Evolutionary conservation across 2,797 vertebrate genomes (phyloP).

Genomic region (Oreortyx pictus): DNA sequence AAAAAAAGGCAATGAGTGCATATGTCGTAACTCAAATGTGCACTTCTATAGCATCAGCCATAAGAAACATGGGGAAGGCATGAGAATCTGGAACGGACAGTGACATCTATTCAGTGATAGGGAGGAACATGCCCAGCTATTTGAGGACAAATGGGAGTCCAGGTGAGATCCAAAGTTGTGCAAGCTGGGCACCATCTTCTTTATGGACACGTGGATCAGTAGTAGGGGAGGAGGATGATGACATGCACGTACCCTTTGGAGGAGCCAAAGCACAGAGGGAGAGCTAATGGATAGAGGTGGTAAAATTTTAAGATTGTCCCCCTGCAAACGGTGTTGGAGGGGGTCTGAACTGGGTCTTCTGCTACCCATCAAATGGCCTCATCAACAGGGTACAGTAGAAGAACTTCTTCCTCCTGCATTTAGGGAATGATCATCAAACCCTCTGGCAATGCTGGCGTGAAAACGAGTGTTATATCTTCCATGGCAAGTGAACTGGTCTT

Average conservation of each 20-base stretch:
- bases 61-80: too few relatives aligned
- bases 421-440: background rate
- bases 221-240: background rate
- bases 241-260: background rate
- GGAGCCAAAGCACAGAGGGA: background rate
- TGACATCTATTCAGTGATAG: too few relatives aligned
- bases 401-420: background rate
- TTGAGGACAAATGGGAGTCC: background rate
- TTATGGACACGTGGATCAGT: background rate
- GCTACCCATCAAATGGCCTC: background rate
- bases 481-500: background rate
- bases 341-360: background rate
- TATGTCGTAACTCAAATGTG: too few relatives aligned
- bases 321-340: background rate
- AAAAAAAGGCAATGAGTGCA: too few relatives aligned
- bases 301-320: background rate
- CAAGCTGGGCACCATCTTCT: too few relatives aligned
- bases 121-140: too few relatives aligned
- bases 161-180: background rate
- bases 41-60: too few relatives aligned
- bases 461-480: background rate
- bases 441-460: background rate
- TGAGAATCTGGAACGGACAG: too few relatives aligned
- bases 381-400: background rate
- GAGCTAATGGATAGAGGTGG: background rate